Conservation (phyloP, 2,797 vertebrate genomes). For the Propithecus perrieri region DNA sequence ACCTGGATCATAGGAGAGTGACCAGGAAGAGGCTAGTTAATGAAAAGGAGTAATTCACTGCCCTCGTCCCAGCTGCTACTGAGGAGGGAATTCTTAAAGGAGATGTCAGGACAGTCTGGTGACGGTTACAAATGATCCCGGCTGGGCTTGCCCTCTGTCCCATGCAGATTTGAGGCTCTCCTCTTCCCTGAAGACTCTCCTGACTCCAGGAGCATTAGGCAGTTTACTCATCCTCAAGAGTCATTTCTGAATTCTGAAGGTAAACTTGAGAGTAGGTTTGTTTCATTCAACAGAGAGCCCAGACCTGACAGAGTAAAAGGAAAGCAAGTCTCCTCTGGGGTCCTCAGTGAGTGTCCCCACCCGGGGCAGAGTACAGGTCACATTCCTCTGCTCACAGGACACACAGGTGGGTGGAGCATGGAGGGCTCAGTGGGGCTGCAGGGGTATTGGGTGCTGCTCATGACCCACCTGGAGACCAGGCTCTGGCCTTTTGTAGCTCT, state of each 20-base stretch:
- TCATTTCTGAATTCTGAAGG: not conserved
- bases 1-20: not conserved
- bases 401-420: accelerated
- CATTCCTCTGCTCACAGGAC: accelerated
- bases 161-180: not conserved
- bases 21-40: not conserved
- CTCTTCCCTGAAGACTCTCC: accelerated
- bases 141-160: not conserved
- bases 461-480: not conserved
- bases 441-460: not conserved
- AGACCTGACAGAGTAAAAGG: not conserved
- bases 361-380: not conserved
- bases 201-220: not conserved
- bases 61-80: accelerated
- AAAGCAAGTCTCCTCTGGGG: not conserved
- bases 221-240: not conserved
- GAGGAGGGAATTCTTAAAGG: not conserved
- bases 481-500: not conserved
- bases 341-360: not conserved
- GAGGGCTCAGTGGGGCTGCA: not conserved
- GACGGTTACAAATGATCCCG: not conserved
- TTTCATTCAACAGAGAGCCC: not conserved
- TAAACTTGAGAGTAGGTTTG: not conserved
- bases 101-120: not conserved
- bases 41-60: not conserved